Evolutionary conservation across 2,888 invertebrate genomes (phyloP), one percentile per base, ranked within the genome.

Genomic region (Polydesmus complanatus): DNA sequence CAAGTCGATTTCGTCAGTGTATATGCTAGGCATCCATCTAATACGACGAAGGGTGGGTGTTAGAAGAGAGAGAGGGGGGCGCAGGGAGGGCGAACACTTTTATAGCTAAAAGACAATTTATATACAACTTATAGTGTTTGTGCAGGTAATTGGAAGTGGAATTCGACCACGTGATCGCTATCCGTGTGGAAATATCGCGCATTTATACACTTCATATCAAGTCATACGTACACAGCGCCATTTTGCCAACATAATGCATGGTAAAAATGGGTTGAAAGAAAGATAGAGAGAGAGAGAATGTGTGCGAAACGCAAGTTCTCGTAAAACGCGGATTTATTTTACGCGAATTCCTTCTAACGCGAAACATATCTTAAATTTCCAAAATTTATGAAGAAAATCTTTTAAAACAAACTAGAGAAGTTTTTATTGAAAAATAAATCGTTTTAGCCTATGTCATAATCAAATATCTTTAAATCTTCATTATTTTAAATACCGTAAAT

Each of bases 111-210:
- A 21, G 22, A 21, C 51, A 21, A 51, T 22, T 51, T 51, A 51
- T 51, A 51, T 51, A 51, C 19, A 3, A 51, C n/a, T 19, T 48
- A 52, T 58, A 52, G 58, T 58, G 58, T 58, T 58, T 58, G 58
- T 58, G 58, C 58, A 51, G 58, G 58, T 58, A 58, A 58, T 52
- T 58, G 58, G 58, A 58, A 58, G 52, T 50, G 58, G 58, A 58
- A 58, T 58, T 58, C 58, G 19, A 51, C n/a, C n/a, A 51, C 51
- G 37, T 37, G 37, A 37, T 37, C 37, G 14, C 37, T 8, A 37
- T 37, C 37, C 37, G 37, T 37, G 37, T 37, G 37, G 37, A 37
- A 37, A 37, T 37, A 37, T 37, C 37, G 5, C 37, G 8, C 37
- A 37, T 37, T 37, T 37, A 37, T 37, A 37, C 14, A 37, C 37